phyloP scores from a whole-genome alignment of 2,888 invertebrate species.

The Perizoma flavofasciatum region DNA sequence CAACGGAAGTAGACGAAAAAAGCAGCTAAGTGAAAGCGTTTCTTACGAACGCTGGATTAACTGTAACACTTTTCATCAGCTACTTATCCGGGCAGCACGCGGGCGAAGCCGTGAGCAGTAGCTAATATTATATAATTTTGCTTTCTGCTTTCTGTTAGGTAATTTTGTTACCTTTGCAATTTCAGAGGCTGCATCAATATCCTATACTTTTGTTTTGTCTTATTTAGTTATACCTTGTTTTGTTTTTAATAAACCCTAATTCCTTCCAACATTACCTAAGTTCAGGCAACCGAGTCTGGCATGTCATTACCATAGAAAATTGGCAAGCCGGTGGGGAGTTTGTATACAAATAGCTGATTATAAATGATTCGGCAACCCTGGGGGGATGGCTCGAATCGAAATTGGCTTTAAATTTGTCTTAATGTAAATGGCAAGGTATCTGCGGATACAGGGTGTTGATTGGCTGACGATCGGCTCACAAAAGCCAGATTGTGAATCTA shows the following conservation, averaged over 20 bases:
- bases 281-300: slow-evolving; percentile 6
- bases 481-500: background rate
- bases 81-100: no score
- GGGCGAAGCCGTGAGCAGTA: no score
- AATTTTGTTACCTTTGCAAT: no score
- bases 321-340: slow-evolving; percentile 7
- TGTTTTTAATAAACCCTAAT: slow-evolving; percentile 12
- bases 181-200: no score
- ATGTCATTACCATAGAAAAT: slow-evolving; percentile 13
- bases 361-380: slow-evolving; percentile 3
- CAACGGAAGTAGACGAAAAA: no score
- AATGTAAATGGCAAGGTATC: slow-evolving; percentile 12
- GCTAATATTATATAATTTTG: no score
- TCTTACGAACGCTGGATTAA: no score
- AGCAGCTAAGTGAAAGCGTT: no score
- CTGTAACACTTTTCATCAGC: no score
- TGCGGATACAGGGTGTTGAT: slow-evolving; percentile 8
- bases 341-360: slow-evolving; percentile 28
- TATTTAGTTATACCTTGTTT: no score
- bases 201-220: no score
- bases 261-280: slow-evolving; percentile 1
- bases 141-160: no score
- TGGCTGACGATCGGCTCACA: slow-evolving; percentile 4
- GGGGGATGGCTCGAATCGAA: slow-evolving; percentile 3
- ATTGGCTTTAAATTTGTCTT: slow-evolving; percentile 21